Conservation (phyloP, 2,797 vertebrate genomes). For the Dendrocincla fuliginosa region DNA sequence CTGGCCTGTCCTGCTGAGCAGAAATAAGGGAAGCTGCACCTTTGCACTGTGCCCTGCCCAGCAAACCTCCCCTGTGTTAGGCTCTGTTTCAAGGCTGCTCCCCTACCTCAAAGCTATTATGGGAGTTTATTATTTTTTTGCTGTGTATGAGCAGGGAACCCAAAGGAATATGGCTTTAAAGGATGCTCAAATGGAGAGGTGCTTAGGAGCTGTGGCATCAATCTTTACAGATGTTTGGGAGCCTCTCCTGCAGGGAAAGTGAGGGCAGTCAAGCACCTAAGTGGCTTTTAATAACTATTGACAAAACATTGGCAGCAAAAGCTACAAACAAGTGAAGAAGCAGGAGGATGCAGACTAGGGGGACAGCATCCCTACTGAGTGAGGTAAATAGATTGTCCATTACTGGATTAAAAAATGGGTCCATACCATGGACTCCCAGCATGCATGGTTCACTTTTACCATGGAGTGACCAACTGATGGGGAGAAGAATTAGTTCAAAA, state of each 20-base stretch:
- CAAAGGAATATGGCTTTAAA: background rate
- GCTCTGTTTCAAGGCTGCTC: background rate
- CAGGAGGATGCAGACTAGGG: background rate
- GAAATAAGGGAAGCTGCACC: background rate
- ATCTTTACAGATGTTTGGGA: background rate
- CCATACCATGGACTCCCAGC: rapidly evolving
- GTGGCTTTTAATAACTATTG: background rate
- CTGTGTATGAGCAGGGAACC: background rate
- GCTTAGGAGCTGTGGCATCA: background rate
- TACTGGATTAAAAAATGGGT: background rate
- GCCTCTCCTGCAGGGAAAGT: background rate
- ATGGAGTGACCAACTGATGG: background rate
- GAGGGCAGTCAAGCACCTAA: background rate
- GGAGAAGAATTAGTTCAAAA: background rate
- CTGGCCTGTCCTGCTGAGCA: background rate
- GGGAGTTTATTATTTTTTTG: rapidly evolving
- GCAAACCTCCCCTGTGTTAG: background rate
- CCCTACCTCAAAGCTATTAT: rapidly evolving
- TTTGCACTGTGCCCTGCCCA: background rate
- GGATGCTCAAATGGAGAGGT: background rate
- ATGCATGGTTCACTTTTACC: background rate
- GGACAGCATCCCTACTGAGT: rapidly evolving
- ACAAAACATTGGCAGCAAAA: background rate
- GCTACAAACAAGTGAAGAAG: background rate
- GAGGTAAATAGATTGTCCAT: background rate